These are phyloP conservation scores for Parnassius mnemosyne DNA, from an alignment of 2,888 invertebrate genomes.

Conservation along the genomic window DNA sequence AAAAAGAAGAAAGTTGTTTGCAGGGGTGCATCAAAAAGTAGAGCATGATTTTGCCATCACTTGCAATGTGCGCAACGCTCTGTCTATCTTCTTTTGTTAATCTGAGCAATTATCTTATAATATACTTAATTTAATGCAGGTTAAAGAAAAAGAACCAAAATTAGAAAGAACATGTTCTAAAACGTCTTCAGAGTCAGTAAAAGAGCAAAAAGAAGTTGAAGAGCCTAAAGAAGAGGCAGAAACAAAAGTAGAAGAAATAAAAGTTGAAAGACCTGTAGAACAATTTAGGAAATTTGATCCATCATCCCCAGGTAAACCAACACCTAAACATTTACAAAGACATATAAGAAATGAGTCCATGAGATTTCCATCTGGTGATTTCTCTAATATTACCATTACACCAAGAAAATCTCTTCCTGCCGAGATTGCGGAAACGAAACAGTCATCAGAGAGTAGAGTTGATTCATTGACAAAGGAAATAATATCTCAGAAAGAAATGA, in stretches of 20 bases:
- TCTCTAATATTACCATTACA: slow-evolving; percentile 74
- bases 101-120: not conserved
- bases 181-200: slow-evolving; percentile 61
- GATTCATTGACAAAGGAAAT: slow-evolving; percentile 58
- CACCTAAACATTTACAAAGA: slow-evolving; percentile 75
- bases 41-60: no score
- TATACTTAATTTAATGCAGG: slow-evolving; percentile 37
- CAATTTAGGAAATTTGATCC: slow-evolving; percentile 72
- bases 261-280: slow-evolving; percentile 60
- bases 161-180: slow-evolving; percentile 65
- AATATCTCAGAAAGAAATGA: slow-evolving; percentile 72
- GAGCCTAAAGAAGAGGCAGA: slow-evolving; percentile 45
- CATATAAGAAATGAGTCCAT: slow-evolving; percentile 78
- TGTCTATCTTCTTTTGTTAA: slow-evolving; percentile 1
- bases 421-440: slow-evolving; percentile 68
- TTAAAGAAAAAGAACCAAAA: slow-evolving; percentile 64
- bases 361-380: slow-evolving; percentile 77
- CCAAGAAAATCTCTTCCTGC: slow-evolving; percentile 67
- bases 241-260: slow-evolving; percentile 55
- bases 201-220: slow-evolving; percentile 56
- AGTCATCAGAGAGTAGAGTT: slow-evolving; percentile 49
- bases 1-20: no score
- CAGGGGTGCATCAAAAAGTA: no score
- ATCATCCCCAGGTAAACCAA: slow-evolving; percentile 72
- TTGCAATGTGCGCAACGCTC: no score